Evolutionary conservation across 2,797 vertebrate species (phyloP), one percentile per base, ranked within the genome.

Genomic region (Hydrocynus forskahlii): DNA sequence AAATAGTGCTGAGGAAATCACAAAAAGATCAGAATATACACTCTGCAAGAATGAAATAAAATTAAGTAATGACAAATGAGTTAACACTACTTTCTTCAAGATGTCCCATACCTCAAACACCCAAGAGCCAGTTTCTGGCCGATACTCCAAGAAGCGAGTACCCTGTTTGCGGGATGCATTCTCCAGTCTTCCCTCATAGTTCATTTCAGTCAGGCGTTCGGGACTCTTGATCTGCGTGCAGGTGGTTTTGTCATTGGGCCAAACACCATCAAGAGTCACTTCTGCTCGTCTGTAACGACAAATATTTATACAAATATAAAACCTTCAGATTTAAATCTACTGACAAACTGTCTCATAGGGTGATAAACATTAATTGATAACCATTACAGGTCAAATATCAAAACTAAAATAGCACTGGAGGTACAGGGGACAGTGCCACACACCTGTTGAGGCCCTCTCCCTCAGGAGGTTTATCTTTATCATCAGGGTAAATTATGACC

Each of bases 81-180:
- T 35, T 48, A 48, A 12, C 0, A 9, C 12, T 48, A 48, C 9
- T 21, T 60, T 40, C 14, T 62, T 43, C 14, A n/a, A 45, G 62
- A 60, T 19, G 1, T 0, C 14, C 2, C 64, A 57, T 88, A 98
- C 98, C 96, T 97, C 96, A 66, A 99, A 99, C 0, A 99, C 96
- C 98, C 98, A 99, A 74, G 98, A 99, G 0, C 98, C 98, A 0
- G 96, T 99, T 91, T 99, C 98, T 0, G 96, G 94, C 2, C 97
- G 90, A 86, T 99, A 99, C 66, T 99, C 97, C 86, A 97, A 95
- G 92, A 99, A 99, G 0, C 95, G 96, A 0, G 98, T 97, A 0
- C 97, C 98, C 86, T 99, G 98, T 76, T 92, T 94, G 2, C 96
- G 95, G 0, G 96, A 98, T 0, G 95, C 96, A 0, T 94, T 93